Evolutionary conservation across 2,888 invertebrate genomes (phyloP).

Genomic region (Spialia ferax): DNA sequence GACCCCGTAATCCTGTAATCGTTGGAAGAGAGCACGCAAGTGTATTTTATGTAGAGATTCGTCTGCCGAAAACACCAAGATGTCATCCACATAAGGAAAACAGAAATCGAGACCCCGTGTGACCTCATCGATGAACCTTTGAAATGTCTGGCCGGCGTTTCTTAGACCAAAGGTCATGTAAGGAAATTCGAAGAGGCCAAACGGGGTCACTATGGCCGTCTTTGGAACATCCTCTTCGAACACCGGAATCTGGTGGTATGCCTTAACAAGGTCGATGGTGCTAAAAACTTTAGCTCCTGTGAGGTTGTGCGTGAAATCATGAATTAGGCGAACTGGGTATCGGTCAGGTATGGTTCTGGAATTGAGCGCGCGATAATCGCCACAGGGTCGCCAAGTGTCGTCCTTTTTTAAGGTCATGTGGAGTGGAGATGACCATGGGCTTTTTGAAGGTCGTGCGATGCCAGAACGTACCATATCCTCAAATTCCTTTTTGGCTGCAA

Average conservation of each 20-base stretch:
- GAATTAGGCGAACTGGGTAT: slow-evolving; percentile 19
- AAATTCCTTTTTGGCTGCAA: slow-evolving; percentile 17
- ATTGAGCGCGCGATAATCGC: slow-evolving; percentile 20
- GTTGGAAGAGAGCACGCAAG: too few relatives aligned
- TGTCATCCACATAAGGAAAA: slow-evolving; percentile 20
- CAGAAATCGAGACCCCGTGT: slow-evolving; percentile 20
- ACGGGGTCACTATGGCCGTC: slow-evolving; percentile 20
- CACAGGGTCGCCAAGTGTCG: slow-evolving; percentile 20
- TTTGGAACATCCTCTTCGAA: too few relatives aligned
- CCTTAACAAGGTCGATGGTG: slow-evolving; percentile 8
- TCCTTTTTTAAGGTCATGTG: slow-evolving; percentile 7
- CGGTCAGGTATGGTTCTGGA: slow-evolving; percentile 10
- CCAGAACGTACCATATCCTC: slow-evolving; percentile 22
- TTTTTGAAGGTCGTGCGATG: slow-evolving; percentile 16
- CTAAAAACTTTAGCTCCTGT: not conserved
- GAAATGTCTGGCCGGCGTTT: slow-evolving; percentile 15
- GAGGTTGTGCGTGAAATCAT: too few relatives aligned
- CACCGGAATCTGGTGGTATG: not conserved
- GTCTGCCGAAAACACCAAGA: not conserved
- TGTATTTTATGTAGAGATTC: slow-evolving; percentile 1
- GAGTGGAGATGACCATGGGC: slow-evolving; percentile 15
- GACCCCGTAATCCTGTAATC: not conserved
- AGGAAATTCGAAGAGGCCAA: slow-evolving; percentile 21
- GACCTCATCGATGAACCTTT: slow-evolving; percentile 14
- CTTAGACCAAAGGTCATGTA: slow-evolving; percentile 9